Evolutionary conservation across 2,888 invertebrate species (phyloP), one percentile per base, ranked within the genome.

Genomic region (Drosophila ezoana): DNA sequence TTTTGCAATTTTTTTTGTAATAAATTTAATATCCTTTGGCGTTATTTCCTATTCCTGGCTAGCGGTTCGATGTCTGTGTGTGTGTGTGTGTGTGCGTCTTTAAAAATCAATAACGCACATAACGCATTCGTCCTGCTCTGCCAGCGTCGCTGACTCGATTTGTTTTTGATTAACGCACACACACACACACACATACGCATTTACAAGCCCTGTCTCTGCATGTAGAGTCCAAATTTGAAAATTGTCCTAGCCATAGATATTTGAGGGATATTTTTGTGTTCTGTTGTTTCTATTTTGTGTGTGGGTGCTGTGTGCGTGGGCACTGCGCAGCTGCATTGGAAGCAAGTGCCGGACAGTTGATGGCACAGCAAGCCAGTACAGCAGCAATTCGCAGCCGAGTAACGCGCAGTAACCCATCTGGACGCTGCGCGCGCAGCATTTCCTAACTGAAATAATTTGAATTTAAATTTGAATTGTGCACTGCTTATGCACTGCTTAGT

Each of bases 301-400:
- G 4, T 11, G 13, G 33, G 33, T 47, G 9, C 28, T 5, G n/a
- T 5, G n/a, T 45, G 14, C 8, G 45, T 45, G 14, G 8, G 1
- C 33, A 80, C 32, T 72, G 89, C 87, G 87, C 79, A 78, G 74
- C 53, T 82, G 89, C 89, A 69, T 60, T 81, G 87, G 90, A 90
- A 90, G 67, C 54, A 54, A 52, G 47, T 44, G 59, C n/a, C 20
- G 35, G 28, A 40, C 53, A 44, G 52, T 40, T 52, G 40, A 33
- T 20, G 35, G 33, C 56, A 41, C 32, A 35, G 57, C 9, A 75
- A 65, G 83, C 9, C 70, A 65, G 83, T 80, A 71, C 80, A 71
- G 28, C 28, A 28, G 57, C 57, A 49, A 57, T 54, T 54, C 38
- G 37, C 49, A 28, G 32, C 9, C 28, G 28, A 51, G 37, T 53